Base-by-base conservation (phyloP, 2,113 vertebrate genomes). In the Pseudopodoces humilis region DNA sequence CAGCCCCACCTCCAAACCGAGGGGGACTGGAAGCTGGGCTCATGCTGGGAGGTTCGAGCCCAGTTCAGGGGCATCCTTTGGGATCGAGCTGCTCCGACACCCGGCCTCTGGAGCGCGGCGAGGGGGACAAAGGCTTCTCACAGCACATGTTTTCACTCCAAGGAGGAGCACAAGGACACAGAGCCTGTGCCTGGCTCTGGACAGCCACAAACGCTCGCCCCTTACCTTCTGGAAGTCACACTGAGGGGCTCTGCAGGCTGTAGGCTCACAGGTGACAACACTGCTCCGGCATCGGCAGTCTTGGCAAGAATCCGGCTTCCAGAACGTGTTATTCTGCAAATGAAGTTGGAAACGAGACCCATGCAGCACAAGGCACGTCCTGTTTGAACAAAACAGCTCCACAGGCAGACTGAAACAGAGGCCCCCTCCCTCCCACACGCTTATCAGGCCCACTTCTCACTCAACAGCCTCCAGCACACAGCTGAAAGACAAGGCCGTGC, bases 151-250 rank as follows among this genome's bases (percentile, higher is more conserved):
- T 59, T 31, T 8, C 62, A 7, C 31, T 37, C 46, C 33, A 22
- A 10, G 1, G 25, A 50, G 56, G 49, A 55, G 25, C 5, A 30
- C 55, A 86, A 56, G 55, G 43, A 41, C 46, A n/a, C 49, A 37
- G 46, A 39, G 59, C 8, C 46, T 5, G 6, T 10, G 43, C 67
- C 71, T 46, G 70, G 49, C 41, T 33, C 52, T 33, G 52, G 28
- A 24, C 65, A 67, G 28, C 28, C 63, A 27, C 65, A 16, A 5
- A 1, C 19, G 28, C 28, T 16, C 3, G 3, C 6, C 10, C 31
- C 92, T 96, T 96, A 99, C 99, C 98, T 98, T 98, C 91, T 98
- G 97, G 88, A 98, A 98, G 98, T 99, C 98, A 97, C 99, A 99
- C 68, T 55, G 95, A 41, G 99, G 98, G 97, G 98, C 97, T 92